Conservation (phyloP, 2,888 invertebrate species). For the Oscheius onirici region DNA sequence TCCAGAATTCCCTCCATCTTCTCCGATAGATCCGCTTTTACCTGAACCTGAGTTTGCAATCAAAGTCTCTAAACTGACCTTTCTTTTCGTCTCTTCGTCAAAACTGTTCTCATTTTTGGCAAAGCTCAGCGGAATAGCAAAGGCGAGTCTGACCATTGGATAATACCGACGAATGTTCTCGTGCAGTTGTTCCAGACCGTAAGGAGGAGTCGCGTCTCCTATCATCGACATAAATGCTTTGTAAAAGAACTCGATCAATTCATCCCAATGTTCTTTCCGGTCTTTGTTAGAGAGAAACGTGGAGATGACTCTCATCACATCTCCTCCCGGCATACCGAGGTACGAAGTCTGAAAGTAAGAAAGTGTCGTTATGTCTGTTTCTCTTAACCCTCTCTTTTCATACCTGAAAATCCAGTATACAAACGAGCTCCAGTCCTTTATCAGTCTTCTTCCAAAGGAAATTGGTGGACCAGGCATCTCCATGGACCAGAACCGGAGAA, state of each 20-base stretch:
- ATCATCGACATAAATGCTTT: not conserved
- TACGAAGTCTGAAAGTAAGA: constrained; percentile 9
- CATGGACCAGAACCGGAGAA: constrained; percentile 42
- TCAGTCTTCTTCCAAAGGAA: constrained; percentile 37
- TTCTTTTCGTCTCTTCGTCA: not conserved
- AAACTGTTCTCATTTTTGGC: constrained; percentile 23
- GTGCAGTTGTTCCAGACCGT: constrained; percentile 39
- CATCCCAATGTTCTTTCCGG: constrained; percentile 38
- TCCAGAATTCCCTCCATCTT: constrained; percentile 6
- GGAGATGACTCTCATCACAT: constrained; percentile 41
- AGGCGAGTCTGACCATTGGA: constrained; percentile 21
- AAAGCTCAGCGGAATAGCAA: constrained; percentile 25
- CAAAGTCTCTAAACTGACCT: too few species aligned
- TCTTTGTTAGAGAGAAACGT: constrained; percentile 42
- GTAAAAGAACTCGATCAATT: constrained; percentile 42
- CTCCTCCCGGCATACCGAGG: constrained; percentile 44
- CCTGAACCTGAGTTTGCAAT: too few species aligned
- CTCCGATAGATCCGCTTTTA: constrained; percentile 9
- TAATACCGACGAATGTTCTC: constrained; percentile 20
- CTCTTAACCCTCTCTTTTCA: not conserved
- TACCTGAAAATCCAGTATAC: constrained; percentile 33
- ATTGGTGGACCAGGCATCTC: constrained; percentile 49
- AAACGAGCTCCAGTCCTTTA: not conserved
- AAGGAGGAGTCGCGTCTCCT: constrained; percentile 34
- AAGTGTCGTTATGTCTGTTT: not conserved